These are phyloP conservation scores for Nettapus auritus DNA, from an alignment of 2,113 vertebrate genomes.

Conservation along the genomic window DNA sequence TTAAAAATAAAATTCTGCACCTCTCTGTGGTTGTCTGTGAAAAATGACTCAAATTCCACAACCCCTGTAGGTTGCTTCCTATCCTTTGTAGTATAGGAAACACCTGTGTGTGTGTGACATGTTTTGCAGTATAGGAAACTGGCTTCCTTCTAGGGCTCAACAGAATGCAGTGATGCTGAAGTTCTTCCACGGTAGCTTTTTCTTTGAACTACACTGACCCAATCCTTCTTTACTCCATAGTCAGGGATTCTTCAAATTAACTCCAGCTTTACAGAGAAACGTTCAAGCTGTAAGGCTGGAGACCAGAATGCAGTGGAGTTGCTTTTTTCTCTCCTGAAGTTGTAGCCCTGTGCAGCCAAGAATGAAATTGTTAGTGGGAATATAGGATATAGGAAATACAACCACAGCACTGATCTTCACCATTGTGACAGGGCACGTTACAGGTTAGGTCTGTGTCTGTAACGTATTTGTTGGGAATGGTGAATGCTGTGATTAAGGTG, in stretches of 20 bases:
- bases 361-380: not conserved
- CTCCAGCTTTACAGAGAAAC: not conserved
- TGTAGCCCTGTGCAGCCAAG: not conserved
- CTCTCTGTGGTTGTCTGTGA: not conserved
- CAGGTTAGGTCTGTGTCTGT: not conserved
- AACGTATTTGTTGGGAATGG: not conserved
- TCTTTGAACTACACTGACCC: not conserved
- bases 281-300: rapidly evolving
- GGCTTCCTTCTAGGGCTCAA: not conserved
- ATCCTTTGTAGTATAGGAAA: not conserved
- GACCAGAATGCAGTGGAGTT: not conserved
- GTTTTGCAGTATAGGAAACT: not conserved
- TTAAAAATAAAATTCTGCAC: not conserved
- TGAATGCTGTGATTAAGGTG: not conserved
- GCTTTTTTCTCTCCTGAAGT: not conserved
- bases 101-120: not conserved
- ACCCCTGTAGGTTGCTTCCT: not conserved
- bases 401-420: not conserved
- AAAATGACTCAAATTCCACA: not conserved
- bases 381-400: not conserved
- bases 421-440: not conserved
- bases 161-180: not conserved
- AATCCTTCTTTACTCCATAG: not conserved
- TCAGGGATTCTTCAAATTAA: not conserved
- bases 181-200: not conserved